These are phyloP conservation scores for Pelusios castaneus DNA, from an alignment of 2,113 vertebrate genomes.

Conservation along the genomic window DNA sequence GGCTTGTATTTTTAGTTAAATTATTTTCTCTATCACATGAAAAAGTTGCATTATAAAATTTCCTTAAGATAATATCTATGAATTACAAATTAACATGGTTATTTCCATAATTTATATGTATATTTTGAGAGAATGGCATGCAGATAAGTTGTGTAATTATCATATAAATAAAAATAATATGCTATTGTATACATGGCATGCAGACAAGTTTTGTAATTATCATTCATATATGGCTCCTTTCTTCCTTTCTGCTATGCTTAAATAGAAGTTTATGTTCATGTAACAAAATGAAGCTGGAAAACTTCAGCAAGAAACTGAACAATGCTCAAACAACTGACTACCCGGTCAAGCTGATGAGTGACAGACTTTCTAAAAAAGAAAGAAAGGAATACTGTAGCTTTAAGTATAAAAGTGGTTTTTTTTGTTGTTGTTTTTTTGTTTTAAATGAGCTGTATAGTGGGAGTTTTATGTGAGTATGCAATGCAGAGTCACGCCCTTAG, in stretches of 20 bases:
- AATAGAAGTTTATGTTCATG: background rate
- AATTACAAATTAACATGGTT: background rate
- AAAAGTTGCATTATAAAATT: background rate
- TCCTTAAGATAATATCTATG: background rate
- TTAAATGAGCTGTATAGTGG: background rate
- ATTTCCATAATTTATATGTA: background rate
- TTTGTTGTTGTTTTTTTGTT: too few relatives aligned
- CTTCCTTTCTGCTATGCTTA: background rate
- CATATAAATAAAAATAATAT: background rate
- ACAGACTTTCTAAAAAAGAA: background rate
- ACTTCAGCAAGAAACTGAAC: background rate
- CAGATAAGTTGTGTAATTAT: background rate
- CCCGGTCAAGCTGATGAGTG: background rate
- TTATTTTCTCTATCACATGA: background rate
- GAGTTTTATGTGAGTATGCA: background rate
- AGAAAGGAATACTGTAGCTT: background rate
- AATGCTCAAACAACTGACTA: background rate
- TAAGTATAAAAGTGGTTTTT: background rate
- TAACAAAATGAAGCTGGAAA: background rate
- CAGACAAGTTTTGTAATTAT: background rate
- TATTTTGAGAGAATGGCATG: background rate
- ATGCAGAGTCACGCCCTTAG: fast-evolving
- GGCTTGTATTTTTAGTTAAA: background rate
- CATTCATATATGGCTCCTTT: background rate
- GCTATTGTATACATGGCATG: too few relatives aligned